phyloP scores from a whole-genome alignment of 2,113 vertebrate genomes.

The Arenaria interpres region DNA sequence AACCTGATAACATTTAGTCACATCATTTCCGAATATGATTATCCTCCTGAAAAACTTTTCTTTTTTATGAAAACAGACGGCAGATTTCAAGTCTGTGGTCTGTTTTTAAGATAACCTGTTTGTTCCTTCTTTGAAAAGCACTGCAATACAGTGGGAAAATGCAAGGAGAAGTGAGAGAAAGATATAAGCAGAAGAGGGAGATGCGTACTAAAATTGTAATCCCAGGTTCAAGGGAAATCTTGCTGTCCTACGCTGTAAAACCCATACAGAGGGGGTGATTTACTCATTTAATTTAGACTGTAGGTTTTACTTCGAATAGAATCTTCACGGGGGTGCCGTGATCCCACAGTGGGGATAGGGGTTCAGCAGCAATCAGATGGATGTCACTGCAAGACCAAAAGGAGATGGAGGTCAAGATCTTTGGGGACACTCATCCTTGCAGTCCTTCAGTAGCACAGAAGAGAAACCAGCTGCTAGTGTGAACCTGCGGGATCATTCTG shows the following conservation, averaged over 20 bases:
- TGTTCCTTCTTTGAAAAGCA: background rate
- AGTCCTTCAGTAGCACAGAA: background rate
- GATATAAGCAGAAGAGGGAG: background rate
- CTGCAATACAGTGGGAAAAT: background rate
- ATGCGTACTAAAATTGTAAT: background rate
- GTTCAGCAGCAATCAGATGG: background rate
- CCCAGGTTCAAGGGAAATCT: background rate
- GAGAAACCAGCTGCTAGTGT: background rate
- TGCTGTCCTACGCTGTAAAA: background rate
- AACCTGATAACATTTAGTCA: conserved; percentile 55
- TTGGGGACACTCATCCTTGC: background rate
- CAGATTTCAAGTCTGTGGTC: conserved; percentile 40
- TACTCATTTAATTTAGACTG: background rate
- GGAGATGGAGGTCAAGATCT: background rate
- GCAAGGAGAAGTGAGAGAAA: background rate
- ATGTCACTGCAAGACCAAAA: background rate
- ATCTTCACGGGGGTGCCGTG: fast-evolving
- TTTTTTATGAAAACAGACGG: conserved; percentile 50
- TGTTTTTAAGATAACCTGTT: conserved; percentile 40
- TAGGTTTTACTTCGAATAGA: background rate
- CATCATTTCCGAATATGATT: conserved; percentile 50
- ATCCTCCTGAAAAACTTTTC: conserved; percentile 35
- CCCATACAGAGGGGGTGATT: background rate
- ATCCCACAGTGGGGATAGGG: fast-evolving
- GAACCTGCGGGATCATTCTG: background rate